Conservation (phyloP, 2,113 vertebrate species). For the Myotis lucifugus region DNA sequence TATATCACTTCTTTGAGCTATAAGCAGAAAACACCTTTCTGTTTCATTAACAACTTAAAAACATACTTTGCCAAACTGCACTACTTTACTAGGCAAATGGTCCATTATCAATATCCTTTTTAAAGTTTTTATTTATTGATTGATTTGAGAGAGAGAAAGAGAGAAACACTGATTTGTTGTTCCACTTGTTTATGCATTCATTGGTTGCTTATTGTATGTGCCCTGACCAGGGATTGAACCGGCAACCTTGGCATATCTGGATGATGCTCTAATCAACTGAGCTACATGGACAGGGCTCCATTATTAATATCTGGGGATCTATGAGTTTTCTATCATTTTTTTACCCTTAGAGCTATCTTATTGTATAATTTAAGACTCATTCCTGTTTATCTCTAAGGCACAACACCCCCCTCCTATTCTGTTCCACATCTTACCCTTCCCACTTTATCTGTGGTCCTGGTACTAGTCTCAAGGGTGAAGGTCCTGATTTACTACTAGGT, state of each 20-base stretch:
- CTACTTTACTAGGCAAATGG: neutral
- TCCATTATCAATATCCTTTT: neutral
- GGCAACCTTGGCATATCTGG: too few relatives aligned
- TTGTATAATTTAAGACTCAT: neutral
- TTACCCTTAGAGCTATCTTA: neutral
- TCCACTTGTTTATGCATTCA: too few relatives aligned
- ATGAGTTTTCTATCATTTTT: neutral
- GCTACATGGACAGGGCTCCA: too few relatives aligned
- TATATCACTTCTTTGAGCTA: neutral
- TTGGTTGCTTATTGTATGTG: too few relatives aligned
- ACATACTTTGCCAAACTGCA: neutral
- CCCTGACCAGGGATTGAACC: too few relatives aligned
- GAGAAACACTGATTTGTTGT: too few relatives aligned
- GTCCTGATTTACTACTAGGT: too few relatives aligned
- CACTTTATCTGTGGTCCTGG: neutral
- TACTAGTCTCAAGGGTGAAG: neutral
- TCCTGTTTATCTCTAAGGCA: neutral
- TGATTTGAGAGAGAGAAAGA: too few relatives aligned
- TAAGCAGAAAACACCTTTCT: neutral
- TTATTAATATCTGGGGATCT: neutral
- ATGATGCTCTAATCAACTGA: too few relatives aligned
- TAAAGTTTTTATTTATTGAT: too few relatives aligned
- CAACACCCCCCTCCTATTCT: fast-evolving
- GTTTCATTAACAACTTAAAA: neutral
- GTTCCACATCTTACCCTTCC: neutral